Base-by-base conservation (phyloP, 2,113 vertebrate genomes). In the Labrus mixtus region DNA sequence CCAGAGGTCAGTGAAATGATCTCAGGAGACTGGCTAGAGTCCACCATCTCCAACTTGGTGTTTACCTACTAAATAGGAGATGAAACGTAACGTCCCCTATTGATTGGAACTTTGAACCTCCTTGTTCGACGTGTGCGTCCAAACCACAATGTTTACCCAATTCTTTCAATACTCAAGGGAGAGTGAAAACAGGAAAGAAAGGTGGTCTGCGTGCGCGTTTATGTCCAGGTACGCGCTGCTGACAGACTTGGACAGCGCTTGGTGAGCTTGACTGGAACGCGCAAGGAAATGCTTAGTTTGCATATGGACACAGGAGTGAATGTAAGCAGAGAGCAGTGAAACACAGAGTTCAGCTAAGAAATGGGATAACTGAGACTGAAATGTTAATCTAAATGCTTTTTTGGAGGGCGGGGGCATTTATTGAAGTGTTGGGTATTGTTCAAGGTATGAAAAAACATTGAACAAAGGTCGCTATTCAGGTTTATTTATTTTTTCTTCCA, bases 1-100 rank as follows among this genome's bases (percentile, higher is more conserved):
- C 98, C 97, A 45, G 98, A 99, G 95, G 97, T 99, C 93, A 99
- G 96, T 94, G 98, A 99, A 93, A 97, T 99, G 97, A 99, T 99
- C 93, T 98, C 97, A 71, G 98, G 98, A 85, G 98, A 99, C 95
- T 99, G 97, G 97, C 96, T 99, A 84, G 97, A 98, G 93, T 98
- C 98, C 93, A 99, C 96, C 91, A 98, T 99, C 91, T 99, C 98
- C 89, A 98, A 99, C 95, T 94, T 99, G 90, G 98, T 99, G 85
- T 99, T 99, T 95, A 99, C 97, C 68, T 98, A 98, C 93, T 99
- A 96, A 98, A 64, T 12, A 46, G 77, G 76, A 73, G 70, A 62
- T 63, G 22, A 78, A 69, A 50, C 63, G 36, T 37, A 51, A 76
- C 60, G 73, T 43, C 51, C 73, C 67, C 75, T 64, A 62, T 50